Percentiles rank a stretch among this genome's conserved stretches.
Conservation (phyloP, 2,797 vertebrate species). For the Poeciliopsis infans region DNA sequence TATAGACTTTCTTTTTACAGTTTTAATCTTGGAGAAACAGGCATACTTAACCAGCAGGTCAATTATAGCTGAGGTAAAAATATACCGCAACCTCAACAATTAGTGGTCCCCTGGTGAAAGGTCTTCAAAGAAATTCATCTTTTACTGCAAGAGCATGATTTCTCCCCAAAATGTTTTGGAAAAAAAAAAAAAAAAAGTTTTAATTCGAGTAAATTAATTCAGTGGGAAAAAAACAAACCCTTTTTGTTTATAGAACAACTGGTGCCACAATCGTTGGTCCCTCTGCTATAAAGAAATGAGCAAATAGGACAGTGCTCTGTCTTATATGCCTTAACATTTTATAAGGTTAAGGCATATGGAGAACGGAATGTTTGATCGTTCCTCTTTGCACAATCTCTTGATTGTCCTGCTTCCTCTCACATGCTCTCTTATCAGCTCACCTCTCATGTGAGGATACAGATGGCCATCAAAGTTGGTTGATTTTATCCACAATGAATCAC, state of each 20-base stretch:
- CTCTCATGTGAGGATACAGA: neutral
- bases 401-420: neutral
- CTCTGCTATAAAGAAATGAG: neutral
- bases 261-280: neutral
- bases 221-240: neutral
- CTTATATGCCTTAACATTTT: neutral
- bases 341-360: neutral
- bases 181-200: neutral
- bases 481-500: neutral
- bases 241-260: neutral
- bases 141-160: neutral
- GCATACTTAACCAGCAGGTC: constrained; percentile 8
- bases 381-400: neutral
- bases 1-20: constrained; percentile 8
- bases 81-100: neutral
- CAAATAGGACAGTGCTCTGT: neutral
- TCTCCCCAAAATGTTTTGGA: neutral
- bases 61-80: constrained; percentile 12
- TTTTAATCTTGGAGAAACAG: neutral
- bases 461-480: neutral
- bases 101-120: neutral
- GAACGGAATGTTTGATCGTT: neutral
- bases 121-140: neutral
- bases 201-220: neutral
- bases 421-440: neutral